phyloP scores from a whole-genome alignment of 1,140 invertebrate species.

The Panagrolaimus sp. region DNA sequence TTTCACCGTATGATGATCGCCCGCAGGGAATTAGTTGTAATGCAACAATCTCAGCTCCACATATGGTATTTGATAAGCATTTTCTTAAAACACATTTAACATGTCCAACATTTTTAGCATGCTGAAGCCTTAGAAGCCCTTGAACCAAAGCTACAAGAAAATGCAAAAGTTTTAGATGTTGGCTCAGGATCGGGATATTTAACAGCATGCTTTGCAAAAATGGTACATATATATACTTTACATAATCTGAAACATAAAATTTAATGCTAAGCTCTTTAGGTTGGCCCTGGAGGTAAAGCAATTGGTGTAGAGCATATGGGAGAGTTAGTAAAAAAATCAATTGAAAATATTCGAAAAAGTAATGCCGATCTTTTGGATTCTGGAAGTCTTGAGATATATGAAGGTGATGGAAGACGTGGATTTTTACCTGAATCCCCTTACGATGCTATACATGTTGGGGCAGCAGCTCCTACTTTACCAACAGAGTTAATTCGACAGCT shows the following conservation, averaged over 20 bases:
- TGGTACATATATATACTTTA: slow-evolving; percentile 65
- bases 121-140: slow-evolving; percentile 84
- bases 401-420: slow-evolving; percentile 78
- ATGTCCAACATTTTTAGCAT: slow-evolving; percentile 64
- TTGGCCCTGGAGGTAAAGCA: slow-evolving; percentile 69
- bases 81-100: background rate
- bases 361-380: slow-evolving; percentile 67
- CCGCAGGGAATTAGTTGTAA: slow-evolving; percentile 69
- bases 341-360: slow-evolving; percentile 72
- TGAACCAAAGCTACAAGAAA: slow-evolving; percentile 68
- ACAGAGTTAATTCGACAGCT: slow-evolving; percentile 69
- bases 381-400: slow-evolving; percentile 66
- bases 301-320: slow-evolving; percentile 89
- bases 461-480: slow-evolving; percentile 74
- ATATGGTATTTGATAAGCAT: slow-evolving; percentile 71
- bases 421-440: slow-evolving; percentile 71
- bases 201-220: slow-evolving; percentile 84
- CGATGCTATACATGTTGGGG: slow-evolving; percentile 88
- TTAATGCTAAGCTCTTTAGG: slow-evolving; percentile 56
- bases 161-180: slow-evolving; percentile 73
- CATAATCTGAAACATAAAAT: background rate
- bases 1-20: slow-evolving; percentile 77
- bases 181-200: slow-evolving; percentile 91
- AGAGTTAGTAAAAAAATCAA: slow-evolving; percentile 72
- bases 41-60: slow-evolving; percentile 91